Percentiles rank a stretch among this genome's conserved stretches.
phyloP scores from a whole-genome alignment of 2,888 invertebrate genomes.

The Capitulum mitella region DNA sequence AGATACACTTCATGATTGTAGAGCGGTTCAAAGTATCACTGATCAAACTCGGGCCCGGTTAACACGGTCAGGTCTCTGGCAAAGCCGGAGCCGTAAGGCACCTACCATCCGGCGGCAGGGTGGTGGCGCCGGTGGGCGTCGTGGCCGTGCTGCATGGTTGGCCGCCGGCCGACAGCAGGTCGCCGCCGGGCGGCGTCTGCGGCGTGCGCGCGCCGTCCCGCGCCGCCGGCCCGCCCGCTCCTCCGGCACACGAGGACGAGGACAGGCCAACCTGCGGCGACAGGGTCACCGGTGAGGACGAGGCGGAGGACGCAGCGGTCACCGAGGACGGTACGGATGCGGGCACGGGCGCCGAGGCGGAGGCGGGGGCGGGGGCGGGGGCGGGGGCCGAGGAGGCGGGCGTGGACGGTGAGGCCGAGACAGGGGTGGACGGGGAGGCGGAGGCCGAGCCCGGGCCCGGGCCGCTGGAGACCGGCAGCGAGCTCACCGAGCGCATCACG shows the following conservation, averaged over 20 bases:
- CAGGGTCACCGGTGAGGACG: constrained; percentile 28
- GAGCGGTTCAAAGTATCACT: no score
- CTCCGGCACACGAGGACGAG: constrained; percentile 26
- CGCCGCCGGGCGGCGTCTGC: constrained; percentile 36
- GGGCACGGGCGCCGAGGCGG: constrained; percentile 25
- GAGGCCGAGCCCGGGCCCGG: no score
- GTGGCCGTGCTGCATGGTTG: constrained; percentile 10
- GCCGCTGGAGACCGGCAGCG: no score
- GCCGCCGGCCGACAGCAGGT: constrained; percentile 35
- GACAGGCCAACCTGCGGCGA: constrained; percentile 27
- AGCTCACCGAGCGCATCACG: background rate
- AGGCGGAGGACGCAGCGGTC: constrained; percentile 28
- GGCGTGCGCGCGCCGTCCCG: constrained; percentile 34
- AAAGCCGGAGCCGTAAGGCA: no score
- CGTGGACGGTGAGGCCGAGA: background rate
- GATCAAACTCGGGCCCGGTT: no score
- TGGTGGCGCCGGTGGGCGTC: background rate
- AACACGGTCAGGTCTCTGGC: no score
- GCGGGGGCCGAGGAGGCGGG: constrained; percentile 29
- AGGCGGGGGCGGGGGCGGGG: constrained; percentile 10
- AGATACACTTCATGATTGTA: no score
- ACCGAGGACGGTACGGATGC: constrained; percentile 25
- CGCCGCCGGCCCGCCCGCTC: constrained; percentile 27
- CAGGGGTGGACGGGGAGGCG: constrained; percentile 21
- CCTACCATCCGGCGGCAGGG: background rate